phyloP scores from a whole-genome alignment of 1,140 invertebrate species.

The Brachionus paranguensis region DNA sequence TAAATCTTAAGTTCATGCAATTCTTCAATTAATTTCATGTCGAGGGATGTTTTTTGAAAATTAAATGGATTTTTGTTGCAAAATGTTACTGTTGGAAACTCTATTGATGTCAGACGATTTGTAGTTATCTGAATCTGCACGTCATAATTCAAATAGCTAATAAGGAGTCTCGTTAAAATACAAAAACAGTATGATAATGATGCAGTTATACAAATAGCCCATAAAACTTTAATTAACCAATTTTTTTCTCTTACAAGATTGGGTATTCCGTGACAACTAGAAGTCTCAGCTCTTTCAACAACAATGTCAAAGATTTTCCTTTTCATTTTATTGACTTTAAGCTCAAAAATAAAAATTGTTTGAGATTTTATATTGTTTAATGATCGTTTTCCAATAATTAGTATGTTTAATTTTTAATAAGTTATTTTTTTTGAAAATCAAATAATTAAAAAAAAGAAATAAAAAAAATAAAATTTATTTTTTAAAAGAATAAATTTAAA shows the following conservation, averaged over 20 bases:
- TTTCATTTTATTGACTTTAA: not conserved
- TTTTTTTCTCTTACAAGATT: not conserved
- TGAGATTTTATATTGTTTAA: too few relatives aligned
- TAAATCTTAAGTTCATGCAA: not conserved
- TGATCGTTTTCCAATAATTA: too few relatives aligned
- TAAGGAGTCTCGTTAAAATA: not conserved
- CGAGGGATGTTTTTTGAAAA: not conserved
- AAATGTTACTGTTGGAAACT: conserved; percentile 53
- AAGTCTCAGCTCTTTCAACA: not conserved
- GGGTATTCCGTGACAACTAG: not conserved
- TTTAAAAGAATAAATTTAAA: too few relatives aligned
- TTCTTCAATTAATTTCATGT: not conserved
- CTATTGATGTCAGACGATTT: conserved; percentile 32
- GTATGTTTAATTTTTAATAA: too few relatives aligned
- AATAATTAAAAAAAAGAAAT: too few relatives aligned
- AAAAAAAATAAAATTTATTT: too few relatives aligned
- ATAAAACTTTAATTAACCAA: not conserved
- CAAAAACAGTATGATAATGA: not conserved
- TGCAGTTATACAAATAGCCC: not conserved
- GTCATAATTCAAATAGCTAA: not conserved
- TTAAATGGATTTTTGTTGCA: conserved; percentile 54
- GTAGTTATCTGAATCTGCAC: not conserved
- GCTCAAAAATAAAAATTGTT: too few relatives aligned
- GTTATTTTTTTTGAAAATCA: too few relatives aligned
- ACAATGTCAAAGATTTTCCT: not conserved